Conservation (phyloP, 1,140 invertebrate species). For the Littorina saxatilis region DNA sequence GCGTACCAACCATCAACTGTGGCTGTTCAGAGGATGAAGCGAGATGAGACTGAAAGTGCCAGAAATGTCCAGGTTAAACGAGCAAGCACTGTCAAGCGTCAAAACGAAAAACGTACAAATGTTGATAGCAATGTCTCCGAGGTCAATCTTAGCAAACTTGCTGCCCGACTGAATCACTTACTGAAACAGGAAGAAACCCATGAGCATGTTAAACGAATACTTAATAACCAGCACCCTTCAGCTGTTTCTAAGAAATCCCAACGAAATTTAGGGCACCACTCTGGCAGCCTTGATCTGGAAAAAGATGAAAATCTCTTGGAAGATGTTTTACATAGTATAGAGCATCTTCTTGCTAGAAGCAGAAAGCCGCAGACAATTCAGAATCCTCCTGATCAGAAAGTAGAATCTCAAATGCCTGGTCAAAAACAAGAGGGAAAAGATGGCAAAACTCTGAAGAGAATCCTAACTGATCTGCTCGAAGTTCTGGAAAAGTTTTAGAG, state of each 20-base stretch:
- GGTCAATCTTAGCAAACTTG: background rate
- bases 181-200: background rate
- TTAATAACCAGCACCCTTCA: background rate
- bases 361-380: no score
- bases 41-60: constrained; percentile 34
- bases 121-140: background rate
- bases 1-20: constrained; percentile 1
- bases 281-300: no score
- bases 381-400: no score
- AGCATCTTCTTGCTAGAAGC: background rate
- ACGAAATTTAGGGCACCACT: no score
- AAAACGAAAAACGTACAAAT: background rate
- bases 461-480: no score
- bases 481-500: no score
- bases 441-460: no score
- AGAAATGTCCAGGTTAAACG: constrained; percentile 35
- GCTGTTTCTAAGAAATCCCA: background rate
- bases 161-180: background rate
- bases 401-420: no score
- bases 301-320: background rate
- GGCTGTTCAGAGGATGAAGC: constrained; percentile 28
- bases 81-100: background rate
- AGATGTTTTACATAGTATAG: background rate
- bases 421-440: background rate
- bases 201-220: constrained; percentile 16